Evolutionary conservation across 2,113 vertebrate genomes (phyloP), one percentile per base, ranked within the genome.

Genomic region (Cyphotilapia sp.): DNA sequence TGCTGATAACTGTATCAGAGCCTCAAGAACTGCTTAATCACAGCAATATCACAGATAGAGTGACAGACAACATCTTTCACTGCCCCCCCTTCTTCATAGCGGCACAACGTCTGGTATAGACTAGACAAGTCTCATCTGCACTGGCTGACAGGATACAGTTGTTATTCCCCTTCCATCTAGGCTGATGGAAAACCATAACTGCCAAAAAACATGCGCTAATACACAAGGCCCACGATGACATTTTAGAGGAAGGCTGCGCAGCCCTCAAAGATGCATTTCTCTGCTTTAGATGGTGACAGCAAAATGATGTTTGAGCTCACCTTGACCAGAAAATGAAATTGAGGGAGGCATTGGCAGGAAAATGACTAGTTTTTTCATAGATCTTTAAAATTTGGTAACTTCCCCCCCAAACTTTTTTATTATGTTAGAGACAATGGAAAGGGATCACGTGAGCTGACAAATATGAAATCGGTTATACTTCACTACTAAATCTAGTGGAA

Each of bases 21-120:
- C 80, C 85, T 61, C 80, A 78, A 83, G 83, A 86, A 54, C 82
- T 84, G 80, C 88, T 91, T 93, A 86, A 93, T 95, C 91, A 92
- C 69, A 54, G 84, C 90, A 92, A 92, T 90, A 91, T 92, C 90
- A 84, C 53, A 92, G 91, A 91, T 53, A 59, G 87, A 92, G 83
- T 88, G 88, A 87, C 83, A 87, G 88, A 84, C 53, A 80, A 88
- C 91, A 89, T 91, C 84, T 89, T 87, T 84, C 57, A 86, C 85
- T 87, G 54, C 47, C 81, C 40, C 61, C 42, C 78, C 31, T 49
- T 7, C 16, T 83, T 83, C 61, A 76, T 29, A 80, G 83, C 69
- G 16, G 33, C 71, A 84, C 5, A 56, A 57, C 31, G 14, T 81
- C 56, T 83, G 78, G 80, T 89, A 76, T 31, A 27, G 16, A 76